phyloP scores from a whole-genome alignment of 2,888 invertebrate genomes.

The Melikaiella ostensackeni region DNA sequence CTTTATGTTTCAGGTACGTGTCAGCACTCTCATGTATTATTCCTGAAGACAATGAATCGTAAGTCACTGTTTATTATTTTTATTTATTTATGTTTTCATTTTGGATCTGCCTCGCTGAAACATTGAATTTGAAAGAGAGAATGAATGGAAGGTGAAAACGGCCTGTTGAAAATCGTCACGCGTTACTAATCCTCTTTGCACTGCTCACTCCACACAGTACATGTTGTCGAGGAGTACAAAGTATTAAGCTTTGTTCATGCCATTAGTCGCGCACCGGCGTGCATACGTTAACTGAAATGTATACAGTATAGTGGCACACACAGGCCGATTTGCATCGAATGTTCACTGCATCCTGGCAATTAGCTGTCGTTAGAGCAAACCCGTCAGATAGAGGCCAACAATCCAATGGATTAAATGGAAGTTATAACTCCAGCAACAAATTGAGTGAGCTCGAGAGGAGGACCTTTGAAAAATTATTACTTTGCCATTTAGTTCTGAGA shows the following conservation, averaged over 20 bases:
- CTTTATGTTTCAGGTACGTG: constrained; percentile 66
- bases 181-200: constrained; percentile 35
- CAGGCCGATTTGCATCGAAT: constrained; percentile 12
- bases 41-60: constrained; percentile 27
- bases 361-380: constrained; percentile 17
- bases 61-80: constrained; percentile 14
- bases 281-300: constrained; percentile 47
- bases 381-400: not conserved
- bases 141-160: not conserved
- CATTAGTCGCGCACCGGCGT: constrained; percentile 40
- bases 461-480: not conserved
- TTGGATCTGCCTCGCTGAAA: not conserved
- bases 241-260: constrained; percentile 41
- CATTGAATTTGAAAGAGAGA: not conserved
- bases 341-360: constrained; percentile 4
- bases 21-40: constrained; percentile 5
- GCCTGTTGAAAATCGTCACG: constrained; percentile 34
- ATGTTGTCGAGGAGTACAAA: constrained; percentile 42
- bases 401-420: not conserved
- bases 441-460: not conserved
- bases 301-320: not conserved
- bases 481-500: not conserved
- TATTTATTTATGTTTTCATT: too few relatives aligned
- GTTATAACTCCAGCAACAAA: not conserved
- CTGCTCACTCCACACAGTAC: constrained; percentile 25